Base-by-base conservation (phyloP, 2,797 vertebrate species). In the Lithobates sylvaticus region DNA sequence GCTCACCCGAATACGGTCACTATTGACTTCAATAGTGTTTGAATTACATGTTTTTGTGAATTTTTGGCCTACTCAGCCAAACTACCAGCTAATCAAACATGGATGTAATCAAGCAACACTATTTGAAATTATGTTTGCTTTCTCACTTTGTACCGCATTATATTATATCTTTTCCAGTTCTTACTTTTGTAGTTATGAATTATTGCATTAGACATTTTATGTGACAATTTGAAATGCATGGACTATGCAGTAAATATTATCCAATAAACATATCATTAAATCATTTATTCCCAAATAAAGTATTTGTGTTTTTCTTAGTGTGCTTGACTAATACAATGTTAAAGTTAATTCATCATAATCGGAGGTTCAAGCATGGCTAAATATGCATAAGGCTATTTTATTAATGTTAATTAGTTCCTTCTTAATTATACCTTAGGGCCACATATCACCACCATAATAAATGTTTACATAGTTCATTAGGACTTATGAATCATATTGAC, bases 341-440 rank as follows among this genome's bases (percentile, higher is more conserved):
- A 58, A 36, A 72, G 68, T 73, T 39, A 86, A 86, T 81, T 81
- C 72, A 69, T 86, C 47, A 77, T 73, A 78, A 83, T 73, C 68
- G 29, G 47, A 73, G 65, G 74, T 83, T 86, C 67, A 83, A 68
- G 27, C 58, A 4, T 21, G 36, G 68, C 82, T 27, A 86, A 75
- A 34, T 54, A 68, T 69, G 58, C 77, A 85, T 74, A 42, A 80
- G 81, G 74, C 76, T 77, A 76, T 76, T 86, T 76, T 80, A 78
- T 78, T 83, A 83, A 86, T 73, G 85, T 47, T 83, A 78, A 83
- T 83, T 74, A 78, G 65, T 74, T 69, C 34, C 50, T 81, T 64
- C 50, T 86, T 86, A 82, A 86, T 86, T 86, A 81, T 72, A 86
- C 79, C 79, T 86, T 82, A 72, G 39, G 85, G 79, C 65, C 65